These are phyloP conservation scores for Andrena bucephala DNA, from an alignment of 2,888 invertebrate species.

Conservation along the genomic window DNA sequence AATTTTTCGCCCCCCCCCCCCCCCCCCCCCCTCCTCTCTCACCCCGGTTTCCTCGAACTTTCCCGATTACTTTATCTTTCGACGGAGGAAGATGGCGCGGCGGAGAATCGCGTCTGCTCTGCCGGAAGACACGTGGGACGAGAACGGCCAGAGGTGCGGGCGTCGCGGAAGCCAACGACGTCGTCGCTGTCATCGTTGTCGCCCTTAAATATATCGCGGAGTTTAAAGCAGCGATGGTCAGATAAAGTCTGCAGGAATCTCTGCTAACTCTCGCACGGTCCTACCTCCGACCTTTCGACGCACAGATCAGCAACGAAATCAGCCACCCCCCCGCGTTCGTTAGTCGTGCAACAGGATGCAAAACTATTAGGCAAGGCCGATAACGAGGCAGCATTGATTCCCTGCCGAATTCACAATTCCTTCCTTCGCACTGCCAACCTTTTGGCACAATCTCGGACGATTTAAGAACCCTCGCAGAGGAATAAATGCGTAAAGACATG, in stretches of 20 bases:
- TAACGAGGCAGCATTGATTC: slow-evolving; percentile 18
- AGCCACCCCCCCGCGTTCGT: slow-evolving; percentile 31
- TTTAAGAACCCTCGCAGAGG: background rate
- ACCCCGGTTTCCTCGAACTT: background rate
- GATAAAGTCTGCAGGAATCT: slow-evolving; percentile 14
- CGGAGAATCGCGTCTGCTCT: background rate
- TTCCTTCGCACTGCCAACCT: background rate
- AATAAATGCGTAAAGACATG: background rate
- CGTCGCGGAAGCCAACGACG: slow-evolving; percentile 7
- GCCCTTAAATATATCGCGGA: slow-evolving; percentile 32
- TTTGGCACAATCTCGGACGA: background rate
- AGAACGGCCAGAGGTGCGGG: background rate
- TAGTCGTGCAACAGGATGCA: slow-evolving; percentile 43
- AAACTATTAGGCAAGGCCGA: slow-evolving; percentile 24
- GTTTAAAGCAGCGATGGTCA: slow-evolving; percentile 32
- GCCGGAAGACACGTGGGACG: background rate
- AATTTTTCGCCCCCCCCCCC: background rate
- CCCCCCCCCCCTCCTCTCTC: too few relatives aligned
- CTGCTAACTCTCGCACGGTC: background rate
- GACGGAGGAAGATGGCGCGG: background rate
- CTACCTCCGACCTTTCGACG: slow-evolving; percentile 50
- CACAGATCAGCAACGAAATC: slow-evolving; percentile 46
- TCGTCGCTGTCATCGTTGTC: slow-evolving; percentile 27
- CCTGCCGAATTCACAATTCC: background rate
- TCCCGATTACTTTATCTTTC: slow-evolving; percentile 15